These are phyloP conservation scores for Pogonomyrmex barbatus DNA, from an alignment of 1,140 invertebrate genomes.

Conservation along the genomic window DNA sequence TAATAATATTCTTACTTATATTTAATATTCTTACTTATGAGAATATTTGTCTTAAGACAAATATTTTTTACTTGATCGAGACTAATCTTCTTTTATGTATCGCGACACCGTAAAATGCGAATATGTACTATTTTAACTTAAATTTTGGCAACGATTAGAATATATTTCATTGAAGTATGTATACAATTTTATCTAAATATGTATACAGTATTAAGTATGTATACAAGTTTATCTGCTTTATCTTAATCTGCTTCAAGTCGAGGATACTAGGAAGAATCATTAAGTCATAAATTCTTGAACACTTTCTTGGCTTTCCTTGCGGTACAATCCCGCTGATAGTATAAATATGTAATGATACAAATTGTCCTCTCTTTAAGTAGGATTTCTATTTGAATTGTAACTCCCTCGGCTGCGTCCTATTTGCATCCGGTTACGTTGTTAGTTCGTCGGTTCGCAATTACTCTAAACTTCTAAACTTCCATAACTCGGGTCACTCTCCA, in stretches of 20 bases:
- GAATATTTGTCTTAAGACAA: no score
- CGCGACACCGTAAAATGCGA: background rate
- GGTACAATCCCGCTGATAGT: background rate
- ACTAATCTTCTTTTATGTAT: no score
- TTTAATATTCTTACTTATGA: no score
- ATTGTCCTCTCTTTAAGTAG: constrained; percentile 20
- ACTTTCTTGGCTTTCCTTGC: background rate
- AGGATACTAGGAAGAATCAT: background rate
- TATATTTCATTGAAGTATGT: background rate
- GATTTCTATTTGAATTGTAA: constrained; percentile 12
- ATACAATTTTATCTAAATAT: background rate
- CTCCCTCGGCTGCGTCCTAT: constrained; percentile 4
- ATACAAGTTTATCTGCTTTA: background rate
- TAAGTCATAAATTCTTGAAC: background rate
- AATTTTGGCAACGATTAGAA: background rate
- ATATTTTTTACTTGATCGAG: no score
- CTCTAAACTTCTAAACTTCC: constrained; percentile 46
- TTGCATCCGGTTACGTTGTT: constrained; percentile 47
- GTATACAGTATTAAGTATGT: no score
- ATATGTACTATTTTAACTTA: background rate
- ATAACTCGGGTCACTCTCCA: constrained; percentile 46
- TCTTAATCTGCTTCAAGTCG: background rate
- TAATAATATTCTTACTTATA: no score
- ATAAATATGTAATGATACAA: constrained; percentile 25
- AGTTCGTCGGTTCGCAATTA: constrained; percentile 34